phyloP scores from a whole-genome alignment of 2,797 vertebrate genomes.

The Avahi laniger region DNA sequence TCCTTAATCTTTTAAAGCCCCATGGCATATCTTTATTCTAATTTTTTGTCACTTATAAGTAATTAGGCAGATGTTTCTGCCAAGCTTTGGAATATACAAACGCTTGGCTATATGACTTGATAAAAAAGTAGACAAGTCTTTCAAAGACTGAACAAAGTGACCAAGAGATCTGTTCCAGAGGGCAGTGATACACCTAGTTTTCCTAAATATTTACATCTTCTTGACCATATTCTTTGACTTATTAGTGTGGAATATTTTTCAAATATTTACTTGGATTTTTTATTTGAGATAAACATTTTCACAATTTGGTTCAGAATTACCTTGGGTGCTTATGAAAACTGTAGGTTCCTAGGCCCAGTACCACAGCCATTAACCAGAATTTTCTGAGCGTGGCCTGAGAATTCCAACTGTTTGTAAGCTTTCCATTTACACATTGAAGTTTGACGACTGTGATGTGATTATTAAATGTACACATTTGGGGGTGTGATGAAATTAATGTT shows the following conservation, averaged over 20 bases:
- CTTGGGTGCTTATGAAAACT: neutral
- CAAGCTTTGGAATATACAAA: neutral
- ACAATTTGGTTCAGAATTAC: neutral
- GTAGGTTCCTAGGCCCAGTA: neutral
- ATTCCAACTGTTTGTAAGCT: neutral
- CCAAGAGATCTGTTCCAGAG: neutral
- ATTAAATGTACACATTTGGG: neutral
- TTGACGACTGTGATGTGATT: neutral
- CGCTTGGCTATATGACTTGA: neutral
- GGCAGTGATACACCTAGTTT: neutral
- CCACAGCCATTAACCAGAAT: neutral
- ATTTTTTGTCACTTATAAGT: neutral
- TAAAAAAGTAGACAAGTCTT: neutral
- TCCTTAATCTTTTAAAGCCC: neutral
- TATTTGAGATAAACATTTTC: neutral
- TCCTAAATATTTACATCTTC: neutral
- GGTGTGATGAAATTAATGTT: neutral
- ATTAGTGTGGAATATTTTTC: neutral
- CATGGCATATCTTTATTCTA: neutral
- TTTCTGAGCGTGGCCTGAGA: neutral
- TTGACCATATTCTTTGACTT: neutral
- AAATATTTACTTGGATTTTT: constrained; percentile 25
- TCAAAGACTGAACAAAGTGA: constrained; percentile 26
- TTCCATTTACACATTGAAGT: neutral
- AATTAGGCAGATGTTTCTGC: neutral